Evolutionary conservation across 2,888 invertebrate species (phyloP).

Genomic region (Laspeyria flexula): DNA sequence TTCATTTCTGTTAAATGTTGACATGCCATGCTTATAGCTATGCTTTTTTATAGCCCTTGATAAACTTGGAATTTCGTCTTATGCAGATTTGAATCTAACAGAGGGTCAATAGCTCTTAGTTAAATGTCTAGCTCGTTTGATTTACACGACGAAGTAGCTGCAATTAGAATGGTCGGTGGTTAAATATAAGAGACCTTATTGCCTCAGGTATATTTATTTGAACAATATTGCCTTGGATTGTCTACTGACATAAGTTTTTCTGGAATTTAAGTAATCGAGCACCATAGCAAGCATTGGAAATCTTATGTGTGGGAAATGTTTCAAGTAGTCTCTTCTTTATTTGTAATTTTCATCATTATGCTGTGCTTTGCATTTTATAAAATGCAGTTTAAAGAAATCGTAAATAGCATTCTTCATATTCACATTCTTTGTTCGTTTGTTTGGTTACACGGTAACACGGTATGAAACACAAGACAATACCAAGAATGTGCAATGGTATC

Average conservation of each 20-base stretch:
- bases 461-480: background rate
- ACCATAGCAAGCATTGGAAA: background rate
- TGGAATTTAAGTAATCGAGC: background rate
- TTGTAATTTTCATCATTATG: too few species aligned
- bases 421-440: too few species aligned
- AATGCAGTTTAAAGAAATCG: too few species aligned
- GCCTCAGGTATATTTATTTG: slow-evolving; percentile 1
- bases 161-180: slow-evolving; percentile 7
- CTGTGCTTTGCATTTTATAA: too few species aligned
- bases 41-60: too few species aligned
- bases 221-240: background rate
- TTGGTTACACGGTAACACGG: background rate
- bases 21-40: too few species aligned
- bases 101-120: slow-evolving; percentile 2
- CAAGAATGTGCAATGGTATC: background rate
- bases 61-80: background rate
- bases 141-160: slow-evolving; percentile 1
- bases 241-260: background rate
- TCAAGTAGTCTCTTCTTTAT: too few species aligned
- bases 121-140: slow-evolving; percentile 6
- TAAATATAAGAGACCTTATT: slow-evolving; percentile 8
- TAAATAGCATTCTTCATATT: too few species aligned
- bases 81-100: background rate
- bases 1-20: too few species aligned
- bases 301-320: background rate